Evolutionary conservation across 2,113 vertebrate genomes (phyloP), one percentile per base, ranked within the genome.

Genomic region (Trachemys scripta): DNA sequence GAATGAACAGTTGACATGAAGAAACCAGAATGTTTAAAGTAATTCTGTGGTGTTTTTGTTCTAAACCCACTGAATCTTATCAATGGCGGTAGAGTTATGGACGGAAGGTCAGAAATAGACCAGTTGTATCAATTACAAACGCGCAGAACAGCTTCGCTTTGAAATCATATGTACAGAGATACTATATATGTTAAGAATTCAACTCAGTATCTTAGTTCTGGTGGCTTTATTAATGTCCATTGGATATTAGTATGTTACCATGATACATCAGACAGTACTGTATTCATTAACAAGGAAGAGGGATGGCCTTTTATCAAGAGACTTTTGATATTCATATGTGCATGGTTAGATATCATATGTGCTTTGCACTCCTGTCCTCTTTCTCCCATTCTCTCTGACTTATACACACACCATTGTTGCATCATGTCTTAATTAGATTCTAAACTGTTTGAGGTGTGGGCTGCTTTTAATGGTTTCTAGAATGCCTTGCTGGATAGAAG

Each of bases 231-330:
- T 94, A 93, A 38, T 49, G 38, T 83, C 49, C 25, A 27, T 45
- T 88, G 84, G 84, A 84, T 89, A 45, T 22, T 45, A 25, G 3
- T 10, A 45, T 45, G 6, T 76, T 76, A 25, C 72, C 11, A 45
- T 3, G 6, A 76, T 76, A 25, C 22, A 45, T 76, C 72, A 69
- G 31, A 69, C 31, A 76, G 10, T 89, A 92, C 16, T 82, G 27
- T 25, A 94, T 94, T 94, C 95, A 95, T 87, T 69, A 76, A 81
- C 82, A 17, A 57, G 80, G 14, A 49, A n/a, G 72, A 31, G 83
- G 94, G 54, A 92, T 88, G 89, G 38, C 90, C 90, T 96, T 95
- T 95, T 87, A 90, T 94, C 91, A 84, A 59, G 78, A 82, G 86
- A 59, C 87, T 87, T 88, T 85, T 51, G 49, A 83, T 89, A 88